A percentile compares a stretch with the other conserved stretches of the same genome.
Conservation (phyloP, 1,140 invertebrate species). For the Drosophila micromelanica region DNA sequence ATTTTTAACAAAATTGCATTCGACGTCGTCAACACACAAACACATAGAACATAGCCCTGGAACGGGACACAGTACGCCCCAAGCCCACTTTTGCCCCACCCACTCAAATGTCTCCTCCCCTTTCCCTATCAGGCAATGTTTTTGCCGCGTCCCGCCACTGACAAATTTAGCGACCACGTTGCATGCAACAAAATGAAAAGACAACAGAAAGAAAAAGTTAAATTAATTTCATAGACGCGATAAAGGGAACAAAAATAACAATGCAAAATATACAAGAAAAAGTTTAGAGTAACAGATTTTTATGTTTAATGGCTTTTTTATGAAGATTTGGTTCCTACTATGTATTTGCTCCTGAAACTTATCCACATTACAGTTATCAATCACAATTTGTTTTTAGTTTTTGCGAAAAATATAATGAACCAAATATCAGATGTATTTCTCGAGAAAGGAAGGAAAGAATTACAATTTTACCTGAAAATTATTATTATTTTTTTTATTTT, state of each 20-base stretch:
- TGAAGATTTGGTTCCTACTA: no score
- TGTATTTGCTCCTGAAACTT: no score
- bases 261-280: neutral
- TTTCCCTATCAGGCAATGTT: constrained; percentile 2
- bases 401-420: no score
- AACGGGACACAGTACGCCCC: constrained; percentile 60
- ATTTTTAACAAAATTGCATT: constrained; percentile 82
- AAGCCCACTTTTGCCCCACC: constrained; percentile 9
- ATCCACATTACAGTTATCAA: no score
- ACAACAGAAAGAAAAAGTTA: constrained; percentile 33
- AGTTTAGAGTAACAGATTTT: neutral
- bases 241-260: neutral
- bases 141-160: constrained; percentile 49
- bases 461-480: no score
- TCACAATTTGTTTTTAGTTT: no score
- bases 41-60: constrained; percentile 41
- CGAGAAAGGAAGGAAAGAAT: no score
- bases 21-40: constrained; percentile 62
- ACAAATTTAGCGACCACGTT: constrained; percentile 59
- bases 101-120: neutral
- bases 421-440: no score
- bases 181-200: constrained; percentile 49
- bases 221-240: constrained; percentile 11
- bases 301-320: neutral
- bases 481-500: no score